A percentile compares a stretch with the other conserved stretches of the same genome.
Conservation (phyloP, 2,888 invertebrate species). For the Smittia aterrima region DNA sequence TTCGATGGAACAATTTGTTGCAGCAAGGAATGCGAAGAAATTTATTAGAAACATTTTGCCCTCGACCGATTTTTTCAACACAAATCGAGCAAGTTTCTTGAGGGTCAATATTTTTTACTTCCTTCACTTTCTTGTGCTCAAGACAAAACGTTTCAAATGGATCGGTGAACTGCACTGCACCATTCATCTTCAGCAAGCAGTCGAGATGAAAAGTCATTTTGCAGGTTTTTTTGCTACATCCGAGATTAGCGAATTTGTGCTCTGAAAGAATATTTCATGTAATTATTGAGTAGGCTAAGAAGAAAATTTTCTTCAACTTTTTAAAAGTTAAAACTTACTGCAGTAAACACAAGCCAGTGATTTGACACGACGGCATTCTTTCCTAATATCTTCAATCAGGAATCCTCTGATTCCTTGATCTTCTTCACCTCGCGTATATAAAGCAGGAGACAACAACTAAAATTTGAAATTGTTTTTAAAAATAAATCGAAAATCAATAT, state of each 20-base stretch:
- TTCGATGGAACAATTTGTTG: conserved; percentile 15
- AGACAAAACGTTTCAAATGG: no score
- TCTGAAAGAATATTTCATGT: no score
- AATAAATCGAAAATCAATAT: background rate
- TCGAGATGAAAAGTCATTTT: background rate
- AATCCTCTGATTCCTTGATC: conserved; percentile 27
- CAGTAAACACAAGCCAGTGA: background rate
- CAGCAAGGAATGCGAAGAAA: conserved; percentile 14
- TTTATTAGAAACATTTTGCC: background rate
- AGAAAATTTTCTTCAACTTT: no score
- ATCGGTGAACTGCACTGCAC: no score
- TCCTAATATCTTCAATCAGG: background rate
- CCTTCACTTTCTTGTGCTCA: background rate
- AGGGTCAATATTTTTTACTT: background rate
- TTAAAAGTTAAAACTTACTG: no score
- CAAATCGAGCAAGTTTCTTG: background rate
- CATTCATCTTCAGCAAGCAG: background rate
- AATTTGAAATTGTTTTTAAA: background rate
- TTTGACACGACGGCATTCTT: background rate
- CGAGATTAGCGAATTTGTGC: conserved; percentile 21
- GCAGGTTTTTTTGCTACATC: background rate
- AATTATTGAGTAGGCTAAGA: no score
- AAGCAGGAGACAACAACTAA: conserved; percentile 8
- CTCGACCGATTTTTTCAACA: background rate
- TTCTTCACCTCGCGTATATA: background rate